A percentile compares a stretch with the other conserved stretches of the same genome.
These are phyloP conservation scores for Pampusana beccarii DNA, from an alignment of 2,113 vertebrate genomes.

Conservation along the genomic window DNA sequence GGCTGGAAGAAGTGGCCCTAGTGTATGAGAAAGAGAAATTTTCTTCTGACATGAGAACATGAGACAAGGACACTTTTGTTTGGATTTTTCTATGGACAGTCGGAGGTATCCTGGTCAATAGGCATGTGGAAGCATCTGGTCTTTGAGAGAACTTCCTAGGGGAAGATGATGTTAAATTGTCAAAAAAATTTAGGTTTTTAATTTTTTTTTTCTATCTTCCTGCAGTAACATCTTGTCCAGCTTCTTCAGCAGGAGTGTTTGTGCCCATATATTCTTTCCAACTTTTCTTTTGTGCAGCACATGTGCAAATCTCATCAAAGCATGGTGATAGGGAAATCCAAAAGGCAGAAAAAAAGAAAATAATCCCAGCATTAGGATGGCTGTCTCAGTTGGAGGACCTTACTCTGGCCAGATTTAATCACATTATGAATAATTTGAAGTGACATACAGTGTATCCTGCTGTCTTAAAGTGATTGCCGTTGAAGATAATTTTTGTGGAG, in stretches of 20 bases:
- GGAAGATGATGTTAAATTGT: not conserved
- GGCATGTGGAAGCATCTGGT: not conserved
- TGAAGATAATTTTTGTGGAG: not conserved
- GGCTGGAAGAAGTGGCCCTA: not conserved
- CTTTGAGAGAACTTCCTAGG: not conserved
- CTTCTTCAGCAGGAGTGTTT: not conserved
- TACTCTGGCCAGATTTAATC: constrained; percentile 15
- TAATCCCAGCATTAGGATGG: not conserved
- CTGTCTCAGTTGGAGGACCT: not conserved
- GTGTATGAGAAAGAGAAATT: not conserved
- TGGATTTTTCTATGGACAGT: not conserved
- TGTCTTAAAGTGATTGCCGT: not conserved
- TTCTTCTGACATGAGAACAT: not conserved
- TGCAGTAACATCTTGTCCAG: not conserved
- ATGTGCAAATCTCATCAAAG: constrained; percentile 16
- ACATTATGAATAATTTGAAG: not conserved
- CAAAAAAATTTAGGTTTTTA: not conserved
- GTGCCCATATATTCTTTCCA: not conserved
- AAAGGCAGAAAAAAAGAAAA: not conserved
- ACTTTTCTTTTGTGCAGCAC: not conserved
- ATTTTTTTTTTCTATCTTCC: not conserved
- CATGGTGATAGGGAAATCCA: not conserved
- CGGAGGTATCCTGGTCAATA: not conserved
- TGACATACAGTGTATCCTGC: not conserved
- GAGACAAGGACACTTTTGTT: not conserved